Percentiles rank a stretch among this genome's conserved stretches.
phyloP scores from a whole-genome alignment of 2,113 vertebrate genomes.

The Glareola pratincola region DNA sequence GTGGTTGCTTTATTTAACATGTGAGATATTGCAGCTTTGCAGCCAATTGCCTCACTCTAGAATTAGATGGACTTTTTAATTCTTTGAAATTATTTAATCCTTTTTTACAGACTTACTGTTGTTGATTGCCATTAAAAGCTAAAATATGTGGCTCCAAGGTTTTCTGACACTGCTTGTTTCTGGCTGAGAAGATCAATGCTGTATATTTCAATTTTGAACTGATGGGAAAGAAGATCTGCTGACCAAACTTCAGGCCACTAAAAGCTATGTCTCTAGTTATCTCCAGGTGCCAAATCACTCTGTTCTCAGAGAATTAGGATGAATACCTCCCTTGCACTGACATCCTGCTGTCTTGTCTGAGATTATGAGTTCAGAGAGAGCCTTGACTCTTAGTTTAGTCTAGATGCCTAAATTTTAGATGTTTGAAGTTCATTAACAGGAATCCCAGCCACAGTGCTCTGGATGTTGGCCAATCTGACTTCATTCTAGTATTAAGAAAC shows the following conservation, averaged over 20 bases:
- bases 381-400: background rate
- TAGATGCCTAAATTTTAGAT: background rate
- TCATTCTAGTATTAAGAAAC: background rate
- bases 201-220: background rate
- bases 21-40: background rate
- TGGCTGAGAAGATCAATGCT: background rate
- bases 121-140: background rate
- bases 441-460: background rate
- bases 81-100: conserved; percentile 19
- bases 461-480: background rate
- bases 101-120: background rate
- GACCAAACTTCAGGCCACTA: background rate
- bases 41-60: background rate
- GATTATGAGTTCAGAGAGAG: background rate
- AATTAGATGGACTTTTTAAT: background rate
- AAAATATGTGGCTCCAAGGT: background rate
- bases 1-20: background rate
- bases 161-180: background rate
- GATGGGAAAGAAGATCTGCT: background rate
- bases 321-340: background rate
- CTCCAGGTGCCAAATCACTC: background rate
- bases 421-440: background rate
- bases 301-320: background rate
- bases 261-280: background rate
- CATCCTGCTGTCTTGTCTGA: background rate